phyloP scores from a whole-genome alignment of 1,140 invertebrate species.

The Drosophila melanica region DNA sequence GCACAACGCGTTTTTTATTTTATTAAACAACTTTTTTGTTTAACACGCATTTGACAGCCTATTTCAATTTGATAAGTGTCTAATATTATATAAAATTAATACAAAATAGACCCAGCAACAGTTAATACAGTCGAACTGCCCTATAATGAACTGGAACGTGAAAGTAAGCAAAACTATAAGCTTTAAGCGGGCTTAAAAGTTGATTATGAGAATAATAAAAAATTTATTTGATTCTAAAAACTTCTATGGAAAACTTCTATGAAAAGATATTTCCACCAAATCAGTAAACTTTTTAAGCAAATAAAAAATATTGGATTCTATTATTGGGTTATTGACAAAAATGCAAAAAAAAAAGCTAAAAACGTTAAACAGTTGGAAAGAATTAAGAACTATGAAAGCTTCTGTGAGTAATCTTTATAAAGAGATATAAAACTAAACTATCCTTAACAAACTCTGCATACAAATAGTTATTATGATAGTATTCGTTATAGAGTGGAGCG shows the following conservation, averaged over 20 bases:
- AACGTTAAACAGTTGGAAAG: not conserved
- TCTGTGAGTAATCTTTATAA: constrained; percentile 5
- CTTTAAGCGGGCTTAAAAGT: too few relatives aligned
- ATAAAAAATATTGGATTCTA: too few relatives aligned
- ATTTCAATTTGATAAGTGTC: constrained; percentile 4
- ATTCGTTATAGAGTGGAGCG: constrained; percentile 2
- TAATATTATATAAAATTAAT: constrained; percentile 1
- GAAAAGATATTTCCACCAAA: too few relatives aligned
- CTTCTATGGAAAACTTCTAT: too few relatives aligned
- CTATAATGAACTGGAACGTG: not conserved
- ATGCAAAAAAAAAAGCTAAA: not conserved
- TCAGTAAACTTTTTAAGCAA: too few relatives aligned
- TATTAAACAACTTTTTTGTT: constrained; percentile 8
- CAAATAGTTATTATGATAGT: not conserved
- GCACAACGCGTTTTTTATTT: constrained; percentile 6
- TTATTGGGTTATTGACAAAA: not conserved
- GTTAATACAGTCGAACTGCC: constrained; percentile 2
- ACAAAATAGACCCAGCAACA: not conserved
- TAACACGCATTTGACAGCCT: not conserved
- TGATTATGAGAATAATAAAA: too few relatives aligned
- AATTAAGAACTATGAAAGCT: not conserved
- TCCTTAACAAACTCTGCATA: too few relatives aligned
- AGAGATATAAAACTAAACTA: not conserved
- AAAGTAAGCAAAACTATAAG: not conserved
- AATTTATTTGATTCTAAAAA: too few relatives aligned